Conservation (phyloP, 2,113 vertebrate genomes). For the Acanthochromis polyacanthus region DNA sequence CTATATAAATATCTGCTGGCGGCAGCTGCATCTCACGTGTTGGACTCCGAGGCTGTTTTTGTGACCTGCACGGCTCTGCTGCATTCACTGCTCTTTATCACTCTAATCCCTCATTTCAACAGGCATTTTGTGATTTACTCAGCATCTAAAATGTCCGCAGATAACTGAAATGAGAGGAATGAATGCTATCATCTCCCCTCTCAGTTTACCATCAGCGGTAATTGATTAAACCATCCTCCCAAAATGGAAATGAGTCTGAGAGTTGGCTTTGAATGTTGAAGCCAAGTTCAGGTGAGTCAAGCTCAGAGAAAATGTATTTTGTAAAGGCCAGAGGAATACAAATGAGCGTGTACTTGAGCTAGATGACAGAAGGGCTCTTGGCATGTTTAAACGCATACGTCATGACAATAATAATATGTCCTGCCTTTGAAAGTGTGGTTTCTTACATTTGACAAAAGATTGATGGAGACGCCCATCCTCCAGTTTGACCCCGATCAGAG, state of each 20-base stretch:
- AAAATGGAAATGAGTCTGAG: slow-evolving; percentile 34
- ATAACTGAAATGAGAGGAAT: slow-evolving; percentile 64
- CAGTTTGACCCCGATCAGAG: slow-evolving; percentile 56
- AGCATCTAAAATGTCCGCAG: slow-evolving; percentile 47
- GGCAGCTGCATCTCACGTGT: slow-evolving; percentile 53
- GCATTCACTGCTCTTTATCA: slow-evolving; percentile 56
- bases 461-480: slow-evolving; percentile 45
- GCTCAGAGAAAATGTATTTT: slow-evolving; percentile 5
- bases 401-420: slow-evolving; percentile 31
- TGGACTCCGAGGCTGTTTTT: slow-evolving; percentile 37
- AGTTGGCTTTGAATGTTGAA: slow-evolving; percentile 37
- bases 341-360: not conserved
- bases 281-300: slow-evolving; percentile 32
- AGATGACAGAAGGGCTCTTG: not conserved
- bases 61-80: slow-evolving; percentile 41
- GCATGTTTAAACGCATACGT: slow-evolving; percentile 20
- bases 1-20: slow-evolving; percentile 57
- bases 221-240: slow-evolving; percentile 53
- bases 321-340: slow-evolving; percentile 1
- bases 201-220: slow-evolving; percentile 52
- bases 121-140: slow-evolving; percentile 63
- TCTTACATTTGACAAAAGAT: slow-evolving; percentile 46
- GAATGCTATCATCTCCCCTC: slow-evolving; percentile 37
- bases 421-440: slow-evolving; percentile 27
- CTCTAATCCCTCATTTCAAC: slow-evolving; percentile 73